Evolutionary conservation across 2,888 invertebrate species (phyloP).

Genomic region (Julus scanicus): DNA sequence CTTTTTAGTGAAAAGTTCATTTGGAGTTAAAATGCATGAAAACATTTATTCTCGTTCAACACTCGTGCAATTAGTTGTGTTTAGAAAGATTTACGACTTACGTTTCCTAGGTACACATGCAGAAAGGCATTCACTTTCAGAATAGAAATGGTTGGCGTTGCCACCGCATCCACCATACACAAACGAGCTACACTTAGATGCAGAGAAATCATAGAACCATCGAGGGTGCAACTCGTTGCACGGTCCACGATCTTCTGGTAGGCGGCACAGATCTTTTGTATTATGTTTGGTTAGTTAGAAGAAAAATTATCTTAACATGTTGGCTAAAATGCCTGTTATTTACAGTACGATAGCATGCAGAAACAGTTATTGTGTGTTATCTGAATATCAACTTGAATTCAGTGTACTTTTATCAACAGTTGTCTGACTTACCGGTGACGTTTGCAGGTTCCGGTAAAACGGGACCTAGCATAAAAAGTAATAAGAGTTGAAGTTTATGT

Average conservation of each 20-base stretch:
- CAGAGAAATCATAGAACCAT: conserved; percentile 75
- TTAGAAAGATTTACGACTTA: conserved; percentile 37
- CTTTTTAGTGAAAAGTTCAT: too few species aligned
- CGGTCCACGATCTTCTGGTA: conserved; percentile 75
- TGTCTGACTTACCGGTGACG: not conserved
- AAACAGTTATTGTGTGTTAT: not conserved
- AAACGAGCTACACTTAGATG: conserved; percentile 80
- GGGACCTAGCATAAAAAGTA: not conserved
- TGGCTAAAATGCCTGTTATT: too few species aligned
- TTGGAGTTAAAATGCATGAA: too few species aligned
- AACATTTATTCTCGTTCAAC: not conserved
- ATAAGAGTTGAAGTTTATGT: too few species aligned
- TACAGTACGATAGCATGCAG: too few species aligned
- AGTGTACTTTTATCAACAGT: not conserved
- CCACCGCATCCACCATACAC: conserved; percentile 89
- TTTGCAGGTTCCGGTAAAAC: conserved; percentile 42
- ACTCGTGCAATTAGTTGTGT: not conserved
- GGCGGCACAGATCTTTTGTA: conserved; percentile 75
- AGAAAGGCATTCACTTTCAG: conserved; percentile 75
- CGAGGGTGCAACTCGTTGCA: conserved; percentile 70
- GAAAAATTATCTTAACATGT: not conserved
- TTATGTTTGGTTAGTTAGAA: not conserved
- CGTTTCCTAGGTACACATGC: conserved; percentile 56
- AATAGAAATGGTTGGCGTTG: conserved; percentile 85
- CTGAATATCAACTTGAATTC: not conserved